Base-by-base conservation (phyloP, 2,888 invertebrate genomes). In the Oscheius myriophilus region DNA sequence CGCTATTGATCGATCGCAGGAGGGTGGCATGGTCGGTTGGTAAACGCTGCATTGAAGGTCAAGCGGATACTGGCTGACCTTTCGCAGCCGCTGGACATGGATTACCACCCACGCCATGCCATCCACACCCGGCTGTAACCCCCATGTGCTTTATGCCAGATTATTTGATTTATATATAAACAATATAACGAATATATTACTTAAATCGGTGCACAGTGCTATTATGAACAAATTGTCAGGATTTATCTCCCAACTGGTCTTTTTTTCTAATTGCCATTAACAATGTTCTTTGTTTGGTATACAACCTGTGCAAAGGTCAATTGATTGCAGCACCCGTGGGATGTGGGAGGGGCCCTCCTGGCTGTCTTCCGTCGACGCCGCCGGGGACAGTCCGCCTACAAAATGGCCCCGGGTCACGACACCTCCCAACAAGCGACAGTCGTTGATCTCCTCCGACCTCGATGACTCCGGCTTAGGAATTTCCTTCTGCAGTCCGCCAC, bases 301-400 rank as follows among this genome's bases (percentile, higher is more conserved):
- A 9, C 33, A 33, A 3, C 9, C 4, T 33, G 33, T 33, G 4
- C 33, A 33, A 33, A 33, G 33, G 33, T 33, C 33, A 33, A 33
- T 33, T 33, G 33, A 33, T 33, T 33, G 33, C 33, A 33, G 33
- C n/a, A n/a, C n/a, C 9, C 33, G 33, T 6, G 4, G 4, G 14
- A 66, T 66, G 66, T 66, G 66, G 66, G 66, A 66, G 41, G 66
- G 66, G 18, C 66, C 66, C n/a, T 66, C 66, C 18, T 66, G 66
- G 66, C 66, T 42, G 39, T 51, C 51, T 12, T 55, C 55, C 16
- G 53, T 41, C 18, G 42, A n/a, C n/a, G 53, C 41, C n/a, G 67
- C 51, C 9, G 68, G 45, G 42, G 33, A 41, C 21, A 68, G 68
- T 49, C 68, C 68, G 9, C 68, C 68, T 3, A 63, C 46, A n/a